Base-by-base conservation (phyloP, 2,888 invertebrate genomes). In the Meteorus cinctellus region DNA sequence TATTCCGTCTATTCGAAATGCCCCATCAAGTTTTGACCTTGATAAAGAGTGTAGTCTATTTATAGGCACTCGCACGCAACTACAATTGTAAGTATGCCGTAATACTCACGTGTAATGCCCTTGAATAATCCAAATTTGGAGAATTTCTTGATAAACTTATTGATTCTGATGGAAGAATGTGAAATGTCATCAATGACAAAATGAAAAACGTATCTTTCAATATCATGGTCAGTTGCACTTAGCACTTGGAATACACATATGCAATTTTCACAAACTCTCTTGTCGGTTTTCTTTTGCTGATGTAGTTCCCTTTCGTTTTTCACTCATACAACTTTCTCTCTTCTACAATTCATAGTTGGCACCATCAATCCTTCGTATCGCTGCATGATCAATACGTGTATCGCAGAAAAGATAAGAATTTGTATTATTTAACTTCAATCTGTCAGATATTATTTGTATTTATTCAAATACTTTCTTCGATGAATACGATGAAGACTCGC, bases 301-400 rank as follows among this genome's bases (percentile, higher is more conserved):
- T 48, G 48, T 14, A 19, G n/a, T 55, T 55, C 55, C 55, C 55
- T 55, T 55, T 55, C 55, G 55, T 55, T 55, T 55, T 55, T 24
- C 55, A 55, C 19, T 55, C 24, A 55, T 19, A n/a, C 19, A 55
- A 55, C 55, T 55, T 55, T 55, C 55, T 55, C 55, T 24, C 5
- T 19, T n/a, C 6, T 8, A 55, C 55, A 55, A 19, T 55, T 55
- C 6, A 10, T n/a, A 0, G 8, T 55, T 55, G 55, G n/a, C 55
- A 55, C 6, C 4, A 6, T 19, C 19, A 55, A 55, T 55, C 8
- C n/a, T 55, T 24, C n/a, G n/a, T 19, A 48, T n/a, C 8, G 19
- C 19, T 19, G 8, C 19, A 19, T 19, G n/a, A 55, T 55, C 8
- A 24, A 19, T 55, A 55, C 19, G n/a, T 55, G n/a, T 55, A 8